Evolutionary conservation across 2,797 vertebrate species (phyloP), one percentile per base, ranked within the genome.

Genomic region (Tolypeutes matacus): DNA sequence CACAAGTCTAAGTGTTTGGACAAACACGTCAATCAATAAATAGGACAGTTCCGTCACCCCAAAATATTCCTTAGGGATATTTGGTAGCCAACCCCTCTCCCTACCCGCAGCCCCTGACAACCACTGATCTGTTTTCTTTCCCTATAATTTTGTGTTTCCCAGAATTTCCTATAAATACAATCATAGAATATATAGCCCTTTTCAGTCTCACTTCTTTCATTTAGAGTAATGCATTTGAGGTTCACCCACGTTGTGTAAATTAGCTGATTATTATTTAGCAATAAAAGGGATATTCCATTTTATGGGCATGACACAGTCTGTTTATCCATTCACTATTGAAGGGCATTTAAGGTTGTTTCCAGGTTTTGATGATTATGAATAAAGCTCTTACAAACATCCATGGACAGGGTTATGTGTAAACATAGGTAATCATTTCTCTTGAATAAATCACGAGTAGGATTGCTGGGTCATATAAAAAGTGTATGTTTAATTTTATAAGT

Each of bases 401-500:
- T 85, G 20, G 69, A 94, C 15, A 72, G 34, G 29, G 39, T 58
- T 51, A 83, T 77, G 18, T 89, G 14, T 60, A 49, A 69, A 49
- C 25, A 42, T 81, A 93, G 81, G 39, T 83, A 64, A 62, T 73
- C 23, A 67, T 60, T 89, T 73, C 14, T 73, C 14, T 56, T 80
- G 21, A 53, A 5, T 77, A 89, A 89, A 70, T 69, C 83, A 21
- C 15, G 75, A 64, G 18, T 69, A 49, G 69, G 29, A 89, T 51
- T 83, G 46, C 29, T 84, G 23, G 27, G 18, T 70, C 84, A 1
- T 84, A 77, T 89, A 25, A n/a, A 81, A 62, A 89, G 67, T 58
- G 14, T 34, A 56, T 69, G 34, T 76, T 94, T 84, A 84, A 51
- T 31, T 85, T 77, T 77, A 49, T 64, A 94, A 94, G 15, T 34